Percentiles rank a stretch among this genome's conserved stretches.
These are phyloP conservation scores for Odontesthes bonariensis DNA, from an alignment of 2,113 vertebrate genomes.

Conservation along the genomic window DNA sequence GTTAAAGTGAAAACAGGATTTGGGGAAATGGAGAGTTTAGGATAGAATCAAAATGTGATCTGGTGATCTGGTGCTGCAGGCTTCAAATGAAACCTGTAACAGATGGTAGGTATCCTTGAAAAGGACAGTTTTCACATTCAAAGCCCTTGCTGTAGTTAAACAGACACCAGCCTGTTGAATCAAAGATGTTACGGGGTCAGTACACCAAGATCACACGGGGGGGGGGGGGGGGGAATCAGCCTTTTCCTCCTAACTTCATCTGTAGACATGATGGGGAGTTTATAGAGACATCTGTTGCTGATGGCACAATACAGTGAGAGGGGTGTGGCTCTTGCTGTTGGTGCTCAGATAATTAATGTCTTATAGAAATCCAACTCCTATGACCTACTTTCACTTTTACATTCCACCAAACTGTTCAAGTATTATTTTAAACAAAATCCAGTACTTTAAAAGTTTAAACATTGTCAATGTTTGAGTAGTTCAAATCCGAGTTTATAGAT, in stretches of 20 bases:
- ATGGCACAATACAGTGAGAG: too few species aligned
- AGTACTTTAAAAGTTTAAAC: too few species aligned
- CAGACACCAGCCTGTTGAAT: constrained; percentile 45
- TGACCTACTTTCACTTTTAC: too few species aligned
- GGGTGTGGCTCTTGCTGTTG: too few species aligned
- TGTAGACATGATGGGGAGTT: constrained; percentile 10
- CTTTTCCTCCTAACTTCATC: neutral
- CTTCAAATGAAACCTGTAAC: constrained; percentile 42
- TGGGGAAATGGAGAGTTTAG: neutral
- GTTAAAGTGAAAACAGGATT: constrained; percentile 5
- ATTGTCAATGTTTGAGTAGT: too few species aligned
- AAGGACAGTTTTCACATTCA: constrained; percentile 45
- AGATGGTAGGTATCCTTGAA: constrained; percentile 39
- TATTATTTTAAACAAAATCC: too few species aligned
- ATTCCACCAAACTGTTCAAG: too few species aligned
- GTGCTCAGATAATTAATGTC: too few species aligned
- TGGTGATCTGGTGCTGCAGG: constrained; percentile 7
- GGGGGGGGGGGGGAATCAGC: neutral
- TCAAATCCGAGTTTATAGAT: neutral
- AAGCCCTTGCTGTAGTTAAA: constrained; percentile 50
- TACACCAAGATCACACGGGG: constrained; percentile 2
- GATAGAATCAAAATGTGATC: neutral
- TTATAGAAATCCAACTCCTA: too few species aligned
- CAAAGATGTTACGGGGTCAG: constrained; percentile 12
- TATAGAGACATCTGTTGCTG: neutral